Evolutionary conservation across 23 tunicate species (phyloP).

Genomic region (Aplidium turbinatum): DNA sequence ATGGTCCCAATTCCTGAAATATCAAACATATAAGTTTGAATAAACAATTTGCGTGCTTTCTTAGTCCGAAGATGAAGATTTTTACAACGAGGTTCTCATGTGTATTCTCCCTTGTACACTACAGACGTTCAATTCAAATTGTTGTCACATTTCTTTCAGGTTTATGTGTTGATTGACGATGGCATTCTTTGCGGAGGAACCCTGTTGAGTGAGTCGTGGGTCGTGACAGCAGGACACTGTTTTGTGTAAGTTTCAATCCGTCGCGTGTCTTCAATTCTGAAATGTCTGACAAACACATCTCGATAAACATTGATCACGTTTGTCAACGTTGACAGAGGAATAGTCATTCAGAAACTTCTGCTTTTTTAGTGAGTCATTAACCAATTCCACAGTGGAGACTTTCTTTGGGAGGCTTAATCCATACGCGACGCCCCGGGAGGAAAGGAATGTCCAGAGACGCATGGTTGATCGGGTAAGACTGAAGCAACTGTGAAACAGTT

Average conservation of each 20-base stretch:
- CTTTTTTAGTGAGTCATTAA: background rate
- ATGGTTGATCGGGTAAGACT: constrained; percentile 7
- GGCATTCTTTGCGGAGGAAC: constrained; percentile 65
- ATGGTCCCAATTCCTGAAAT: no score
- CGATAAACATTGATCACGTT: no score
- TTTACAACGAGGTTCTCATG: background rate
- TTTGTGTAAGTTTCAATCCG: constrained; percentile 41
- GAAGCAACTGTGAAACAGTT: no score
- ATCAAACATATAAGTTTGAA: no score
- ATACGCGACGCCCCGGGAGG: background rate
- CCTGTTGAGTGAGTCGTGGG: constrained; percentile 42
- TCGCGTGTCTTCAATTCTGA: no score
- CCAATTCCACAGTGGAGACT: constrained; percentile 18
- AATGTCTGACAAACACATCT: no score
- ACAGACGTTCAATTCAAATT: background rate
- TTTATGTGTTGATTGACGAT: constrained; percentile 42
- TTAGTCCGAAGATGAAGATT: background rate
- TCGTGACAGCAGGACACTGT: constrained; percentile 68
- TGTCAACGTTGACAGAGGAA: no score
- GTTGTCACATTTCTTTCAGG: constrained; percentile 19
- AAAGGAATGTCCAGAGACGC: constrained; percentile 33
- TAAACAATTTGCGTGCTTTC: background rate
- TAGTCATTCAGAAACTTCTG: no score
- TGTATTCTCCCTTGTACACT: background rate
- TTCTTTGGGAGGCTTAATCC: constrained; percentile 43